phyloP scores from a whole-genome alignment of 2,113 vertebrate species.

The Solea solea region DNA sequence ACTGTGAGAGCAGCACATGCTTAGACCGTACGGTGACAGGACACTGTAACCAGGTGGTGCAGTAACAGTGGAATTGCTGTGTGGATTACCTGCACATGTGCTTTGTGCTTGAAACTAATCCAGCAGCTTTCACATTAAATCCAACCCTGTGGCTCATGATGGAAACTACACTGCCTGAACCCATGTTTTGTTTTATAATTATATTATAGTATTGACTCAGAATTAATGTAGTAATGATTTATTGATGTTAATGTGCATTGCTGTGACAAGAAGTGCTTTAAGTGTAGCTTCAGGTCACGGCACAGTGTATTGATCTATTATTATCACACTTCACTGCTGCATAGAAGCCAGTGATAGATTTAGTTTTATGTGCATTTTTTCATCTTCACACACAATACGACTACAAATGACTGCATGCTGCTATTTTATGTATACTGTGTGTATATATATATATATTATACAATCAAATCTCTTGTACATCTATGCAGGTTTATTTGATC shows the following conservation, averaged over 20 bases:
- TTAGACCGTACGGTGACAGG: no score
- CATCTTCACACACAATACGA: conserved; percentile 2
- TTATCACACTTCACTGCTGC: not conserved
- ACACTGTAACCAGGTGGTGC: not conserved
- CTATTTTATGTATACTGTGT: no score
- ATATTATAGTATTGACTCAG: conserved; percentile 4
- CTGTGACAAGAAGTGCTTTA: conserved; percentile 23
- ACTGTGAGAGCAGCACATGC: no score
- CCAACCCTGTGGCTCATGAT: not conserved
- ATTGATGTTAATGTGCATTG: conserved; percentile 28
- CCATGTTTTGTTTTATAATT: conserved; percentile 5
- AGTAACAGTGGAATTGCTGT: not conserved
- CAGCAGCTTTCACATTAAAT: conserved; percentile 21
- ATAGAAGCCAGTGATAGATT: conserved; percentile 6
- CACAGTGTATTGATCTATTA: conserved; percentile 7
- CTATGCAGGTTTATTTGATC: no score
- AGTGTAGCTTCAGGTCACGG: conserved; percentile 7
- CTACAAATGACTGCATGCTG: no score
- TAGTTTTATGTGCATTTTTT: conserved; percentile 2
- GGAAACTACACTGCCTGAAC: conserved; percentile 3
- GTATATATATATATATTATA: no score
- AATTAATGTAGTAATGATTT: conserved; percentile 24
- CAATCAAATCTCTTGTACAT: no score
- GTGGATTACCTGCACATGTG: conserved; percentile 22
- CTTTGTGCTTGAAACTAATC: conserved; percentile 19